These are phyloP conservation scores for Andrena hattorfiana DNA, from an alignment of 2,888 invertebrate species.

Conservation along the genomic window DNA sequence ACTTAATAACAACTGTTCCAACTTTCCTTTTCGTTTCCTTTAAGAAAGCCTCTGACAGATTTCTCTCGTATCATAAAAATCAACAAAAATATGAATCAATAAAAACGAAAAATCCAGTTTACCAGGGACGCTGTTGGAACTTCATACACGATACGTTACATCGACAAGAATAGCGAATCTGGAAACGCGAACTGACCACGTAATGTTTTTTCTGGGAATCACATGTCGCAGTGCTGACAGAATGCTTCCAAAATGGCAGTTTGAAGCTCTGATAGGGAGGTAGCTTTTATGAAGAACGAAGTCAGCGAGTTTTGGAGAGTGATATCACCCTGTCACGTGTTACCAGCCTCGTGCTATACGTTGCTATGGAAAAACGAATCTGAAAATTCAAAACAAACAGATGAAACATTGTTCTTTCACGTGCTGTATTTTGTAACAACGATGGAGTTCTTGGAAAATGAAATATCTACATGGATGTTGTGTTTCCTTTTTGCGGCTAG, in stretches of 20 bases:
- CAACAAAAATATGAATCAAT: background rate
- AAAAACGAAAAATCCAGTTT: background rate
- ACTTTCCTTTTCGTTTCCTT: background rate
- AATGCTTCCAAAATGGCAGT: background rate
- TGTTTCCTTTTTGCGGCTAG: background rate
- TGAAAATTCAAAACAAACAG: background rate
- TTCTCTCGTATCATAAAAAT: background rate
- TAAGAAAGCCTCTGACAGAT: background rate
- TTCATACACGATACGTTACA: background rate
- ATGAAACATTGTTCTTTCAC: background rate
- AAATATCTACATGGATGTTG: background rate
- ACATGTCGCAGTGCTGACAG: conserved; percentile 1
- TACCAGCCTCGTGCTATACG: background rate
- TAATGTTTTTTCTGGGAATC: conserved; percentile 14
- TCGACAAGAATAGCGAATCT: background rate
- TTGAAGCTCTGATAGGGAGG: background rate
- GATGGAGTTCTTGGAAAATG: background rate
- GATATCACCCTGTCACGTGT: background rate
- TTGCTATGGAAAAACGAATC: background rate
- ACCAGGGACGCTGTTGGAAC: background rate
- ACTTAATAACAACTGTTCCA: background rate
- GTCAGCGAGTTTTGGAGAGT: background rate
- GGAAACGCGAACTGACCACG: background rate
- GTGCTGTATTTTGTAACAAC: background rate
- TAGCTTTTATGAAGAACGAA: background rate